Evolutionary conservation across 2,888 invertebrate species (phyloP), one percentile per base, ranked within the genome.

Genomic region (Rhagium mordax): DNA sequence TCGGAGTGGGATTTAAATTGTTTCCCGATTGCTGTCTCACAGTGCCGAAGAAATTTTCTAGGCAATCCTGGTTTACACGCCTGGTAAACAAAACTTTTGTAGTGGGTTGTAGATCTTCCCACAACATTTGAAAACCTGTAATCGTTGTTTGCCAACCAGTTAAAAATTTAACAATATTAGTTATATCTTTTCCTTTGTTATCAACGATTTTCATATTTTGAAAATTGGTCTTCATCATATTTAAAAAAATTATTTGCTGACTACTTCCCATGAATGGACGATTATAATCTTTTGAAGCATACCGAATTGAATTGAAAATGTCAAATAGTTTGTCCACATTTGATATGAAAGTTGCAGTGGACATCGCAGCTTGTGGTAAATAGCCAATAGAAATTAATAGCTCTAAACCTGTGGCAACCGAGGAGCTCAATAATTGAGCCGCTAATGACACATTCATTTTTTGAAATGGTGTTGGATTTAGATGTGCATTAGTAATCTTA

Each of bases 1-100:
- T 72, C 20, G 81, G 70, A 59, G 29, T 27, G 21, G 81, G 83
- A 81, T 81, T 70, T 75, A 67, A 79, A 85, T 85, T 84, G 84
- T 85, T 75, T 81, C 75, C 66, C 71, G 71, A 15, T 21, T 33
- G 20, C 41, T 47, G 21, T 21, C 53, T 13, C 6, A 48, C 24
- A 10, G 7, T 6, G 20, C 61, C 47, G 24, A 48, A 29, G 47
- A n/a, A 57, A 41, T 49, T 57, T n/a, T 57, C 57, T 8, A 57
- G 8, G 24, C 27, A 27, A n/a, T 57, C 57, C 0, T 20, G 20
- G 15, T 57, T 57, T 27, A 57, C 2, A 3, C 49, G 3, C 5
- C 49, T 15, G 1, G 49, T 49, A 15, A 15, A 15, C 2, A 49
- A 1, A 2, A 15, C 1, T 4, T 15, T 15, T 1, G 3, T 15